Evolutionary conservation across 2,797 vertebrate species (phyloP).

Genomic region (Micropoecilia bifurca): DNA sequence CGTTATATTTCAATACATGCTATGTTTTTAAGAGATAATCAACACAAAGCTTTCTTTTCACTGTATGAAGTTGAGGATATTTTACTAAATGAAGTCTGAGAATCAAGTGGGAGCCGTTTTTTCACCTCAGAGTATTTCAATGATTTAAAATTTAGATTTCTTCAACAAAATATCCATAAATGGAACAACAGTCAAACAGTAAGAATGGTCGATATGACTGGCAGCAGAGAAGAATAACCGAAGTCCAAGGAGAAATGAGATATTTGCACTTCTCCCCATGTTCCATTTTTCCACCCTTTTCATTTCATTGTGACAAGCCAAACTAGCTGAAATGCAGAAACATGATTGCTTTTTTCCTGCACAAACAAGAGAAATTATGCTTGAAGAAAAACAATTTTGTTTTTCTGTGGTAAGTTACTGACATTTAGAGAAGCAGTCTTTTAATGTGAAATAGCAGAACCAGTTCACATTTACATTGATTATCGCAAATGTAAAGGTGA

Average conservation of each 20-base stretch:
- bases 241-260: constrained; percentile 21
- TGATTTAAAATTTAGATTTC: constrained; percentile 45
- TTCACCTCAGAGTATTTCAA: constrained; percentile 5
- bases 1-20: background rate
- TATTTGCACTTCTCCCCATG: constrained; percentile 19
- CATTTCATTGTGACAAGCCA: constrained; percentile 31
- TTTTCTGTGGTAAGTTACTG: constrained; percentile 31
- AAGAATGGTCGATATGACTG: constrained; percentile 41
- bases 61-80: background rate
- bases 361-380: constrained; percentile 53
- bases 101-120: background rate
- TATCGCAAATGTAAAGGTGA: background rate
- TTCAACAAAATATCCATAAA: constrained; percentile 19
- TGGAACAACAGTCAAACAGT: constrained; percentile 25
- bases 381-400: constrained; percentile 46
- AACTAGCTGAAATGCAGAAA: constrained; percentile 32
- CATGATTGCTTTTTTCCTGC: constrained; percentile 39
- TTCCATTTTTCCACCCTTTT: constrained; percentile 18
- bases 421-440: constrained; percentile 27
- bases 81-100: constrained; percentile 13
- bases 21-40: background rate
- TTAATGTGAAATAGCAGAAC: constrained; percentile 5
- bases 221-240: constrained; percentile 24
- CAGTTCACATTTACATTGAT: constrained; percentile 10
- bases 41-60: background rate